Evolutionary conservation across 2,113 vertebrate genomes (phyloP), one percentile per base, ranked within the genome.

Genomic region (Tylochromis polylepis): DNA sequence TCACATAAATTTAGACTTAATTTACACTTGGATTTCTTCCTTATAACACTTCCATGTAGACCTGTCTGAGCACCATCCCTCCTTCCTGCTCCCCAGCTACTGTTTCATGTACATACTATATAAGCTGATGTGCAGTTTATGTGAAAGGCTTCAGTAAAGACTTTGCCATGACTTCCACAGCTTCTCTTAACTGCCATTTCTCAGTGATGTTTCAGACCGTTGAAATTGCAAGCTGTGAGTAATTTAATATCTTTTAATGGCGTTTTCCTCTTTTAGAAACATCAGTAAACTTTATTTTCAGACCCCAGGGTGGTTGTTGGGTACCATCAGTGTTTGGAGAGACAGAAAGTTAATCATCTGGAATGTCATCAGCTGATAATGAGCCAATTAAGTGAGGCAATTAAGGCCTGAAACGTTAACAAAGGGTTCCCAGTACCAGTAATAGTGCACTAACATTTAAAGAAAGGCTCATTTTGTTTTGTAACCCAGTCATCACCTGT

Each of bases 21-120:
- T 51, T 51, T 18, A 51, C 51, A 0, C 0, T 20, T 51, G 43
- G 16, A 20, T 31, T 53, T 53, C 43, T 51, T 51, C 0, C 27
- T 2, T 34, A 4, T 53, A 77, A 53, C 72, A 53, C 18, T 1
- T 77, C 46, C 27, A 8, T n/a, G 2, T 8, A 31, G 27, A n/a
- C 43, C 11, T 53, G 27, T 77, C 7, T 53, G 46, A 77, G 20
- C 53, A 1, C 18, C 24, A 38, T 14, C 18, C 2, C 55, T 78
- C 3, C 41, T 87, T 55, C 46, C 14, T 5, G 15, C n/a, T 49
- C 27, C n/a, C 27, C n/a, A 24, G 29, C 49, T 53, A 14, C 38
- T 38, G 6, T 43, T 85, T 78, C 20, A 51, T 59, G 36, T n/a
- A 20, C 0, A 14, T 60, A 53, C 46, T 2, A 20, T 51, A 20